Evolutionary conservation across 2,888 invertebrate genomes (phyloP).

Genomic region (Aphelenchoides bicaudatus): DNA sequence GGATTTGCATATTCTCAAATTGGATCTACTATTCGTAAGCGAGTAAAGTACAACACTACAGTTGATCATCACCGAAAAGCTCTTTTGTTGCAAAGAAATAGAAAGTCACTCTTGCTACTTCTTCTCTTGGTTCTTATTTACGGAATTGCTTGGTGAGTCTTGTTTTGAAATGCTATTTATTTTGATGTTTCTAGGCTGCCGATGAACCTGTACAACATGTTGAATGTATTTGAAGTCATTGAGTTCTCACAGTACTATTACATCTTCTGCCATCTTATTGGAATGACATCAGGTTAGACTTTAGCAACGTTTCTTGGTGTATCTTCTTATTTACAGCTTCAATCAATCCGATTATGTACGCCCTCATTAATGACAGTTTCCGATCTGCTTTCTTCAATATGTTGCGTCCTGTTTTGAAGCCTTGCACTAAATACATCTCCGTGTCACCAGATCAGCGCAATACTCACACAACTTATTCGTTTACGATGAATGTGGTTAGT

Average conservation of each 20-base stretch:
- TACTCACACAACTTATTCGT: slow-evolving; percentile 18
- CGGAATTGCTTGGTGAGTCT: slow-evolving; percentile 66
- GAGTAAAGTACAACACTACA: slow-evolving; percentile 38
- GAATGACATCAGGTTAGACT: too few species aligned
- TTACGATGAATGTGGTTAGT: too few species aligned
- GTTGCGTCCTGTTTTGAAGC: slow-evolving; percentile 34
- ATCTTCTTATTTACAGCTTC: slow-evolving; percentile 86
- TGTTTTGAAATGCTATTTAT: slow-evolving; percentile 66
- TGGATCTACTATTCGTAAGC: slow-evolving; percentile 52
- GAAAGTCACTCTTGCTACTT: neutral
- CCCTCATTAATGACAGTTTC: slow-evolving; percentile 89
- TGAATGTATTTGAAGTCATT: slow-evolving; percentile 50
- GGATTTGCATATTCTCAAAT: slow-evolving; percentile 57
- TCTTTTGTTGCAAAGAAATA: neutral
- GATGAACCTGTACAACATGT: slow-evolving; percentile 75
- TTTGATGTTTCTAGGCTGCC: slow-evolving; percentile 88
- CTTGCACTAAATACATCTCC: slow-evolving; percentile 35
- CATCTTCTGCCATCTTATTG: slow-evolving; percentile 70
- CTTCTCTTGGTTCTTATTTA: neutral
- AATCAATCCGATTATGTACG: slow-evolving; percentile 84
- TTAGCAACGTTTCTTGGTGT: too few species aligned
- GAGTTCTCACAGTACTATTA: slow-evolving; percentile 52
- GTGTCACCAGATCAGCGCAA: slow-evolving; percentile 21
- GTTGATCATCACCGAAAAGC: slow-evolving; percentile 27
- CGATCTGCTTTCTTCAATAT: slow-evolving; percentile 45